A percentile compares a stretch with the other conserved stretches of the same genome.
Evolutionary conservation across 2,888 invertebrate genomes (phyloP).

Genomic region (Peribatodes rhomboidaria): DNA sequence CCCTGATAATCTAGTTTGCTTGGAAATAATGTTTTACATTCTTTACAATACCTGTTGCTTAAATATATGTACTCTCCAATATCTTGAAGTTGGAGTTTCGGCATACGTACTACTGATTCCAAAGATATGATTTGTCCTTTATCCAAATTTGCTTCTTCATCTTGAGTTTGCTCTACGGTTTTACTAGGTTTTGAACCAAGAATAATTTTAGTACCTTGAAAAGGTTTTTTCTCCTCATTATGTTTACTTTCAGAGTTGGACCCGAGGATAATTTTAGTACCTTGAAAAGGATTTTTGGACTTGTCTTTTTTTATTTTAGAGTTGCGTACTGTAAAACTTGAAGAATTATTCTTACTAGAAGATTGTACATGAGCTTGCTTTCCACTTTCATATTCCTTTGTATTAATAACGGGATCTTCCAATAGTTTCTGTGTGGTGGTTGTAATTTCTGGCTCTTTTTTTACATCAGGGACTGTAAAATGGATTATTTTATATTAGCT

Average conservation of each 20-base stretch:
- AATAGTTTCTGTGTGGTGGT: background rate
- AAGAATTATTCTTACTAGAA: background rate
- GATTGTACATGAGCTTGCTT: conserved; percentile 13
- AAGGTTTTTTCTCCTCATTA: conserved; percentile 6
- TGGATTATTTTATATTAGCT: background rate
- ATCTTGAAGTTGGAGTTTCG: conserved; percentile 59
- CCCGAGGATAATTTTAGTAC: conserved; percentile 66
- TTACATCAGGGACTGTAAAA: conserved; percentile 27
- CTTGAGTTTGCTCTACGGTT: background rate
- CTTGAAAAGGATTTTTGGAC: conserved; percentile 26
- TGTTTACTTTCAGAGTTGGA: conserved; percentile 38
- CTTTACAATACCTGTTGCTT: conserved; percentile 65
- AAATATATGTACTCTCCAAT: conserved; percentile 57
- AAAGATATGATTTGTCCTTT: conserved; percentile 6
- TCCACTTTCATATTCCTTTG: conserved; percentile 2
- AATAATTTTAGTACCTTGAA: conserved; percentile 61
- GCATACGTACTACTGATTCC: conserved; percentile 32
- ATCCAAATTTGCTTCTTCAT: background rate
- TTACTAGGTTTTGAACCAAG: conserved; percentile 62
- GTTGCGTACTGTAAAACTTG: background rate
- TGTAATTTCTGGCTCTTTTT: conserved; percentile 26
- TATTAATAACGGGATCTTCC: conserved; percentile 12
- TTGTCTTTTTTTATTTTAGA: background rate
- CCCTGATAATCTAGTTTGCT: conserved; percentile 43
- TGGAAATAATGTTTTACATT: conserved; percentile 69